phyloP scores from a whole-genome alignment of 2,888 invertebrate genomes.

The Ecdyonurus torrentis region DNA sequence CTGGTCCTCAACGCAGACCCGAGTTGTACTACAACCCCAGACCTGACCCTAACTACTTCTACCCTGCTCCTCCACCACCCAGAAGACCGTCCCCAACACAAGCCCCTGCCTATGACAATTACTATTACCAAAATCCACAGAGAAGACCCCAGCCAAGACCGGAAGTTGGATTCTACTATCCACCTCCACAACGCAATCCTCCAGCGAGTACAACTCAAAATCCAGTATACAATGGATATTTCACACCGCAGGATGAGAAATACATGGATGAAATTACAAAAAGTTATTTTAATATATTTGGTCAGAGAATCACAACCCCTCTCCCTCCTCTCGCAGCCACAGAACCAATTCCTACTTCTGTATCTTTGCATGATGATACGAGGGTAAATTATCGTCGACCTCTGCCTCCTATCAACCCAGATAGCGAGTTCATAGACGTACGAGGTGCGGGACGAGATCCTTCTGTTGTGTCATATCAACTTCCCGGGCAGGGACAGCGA shows the following conservation, averaged over 20 bases:
- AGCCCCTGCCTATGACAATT: background rate
- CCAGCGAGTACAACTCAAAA: background rate
- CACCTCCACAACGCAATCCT: background rate
- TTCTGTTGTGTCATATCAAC: slow-evolving; percentile 48
- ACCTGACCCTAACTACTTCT: slow-evolving; percentile 30
- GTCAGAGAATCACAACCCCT: slow-evolving; percentile 38
- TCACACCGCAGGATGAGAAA: slow-evolving; percentile 47
- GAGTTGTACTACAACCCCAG: slow-evolving; percentile 22
- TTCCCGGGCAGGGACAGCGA: slow-evolving; percentile 34
- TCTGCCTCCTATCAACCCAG: slow-evolving; percentile 46
- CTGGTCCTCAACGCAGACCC: background rate
- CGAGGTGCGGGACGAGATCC: background rate
- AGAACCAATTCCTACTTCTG: slow-evolving; percentile 18
- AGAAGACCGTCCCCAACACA: background rate
- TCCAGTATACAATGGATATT: slow-evolving; percentile 16
- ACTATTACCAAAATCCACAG: background rate
- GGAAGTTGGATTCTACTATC: background rate
- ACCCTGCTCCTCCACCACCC: slow-evolving; percentile 14
- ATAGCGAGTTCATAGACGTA: slow-evolving; percentile 41
- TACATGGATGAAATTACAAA: slow-evolving; percentile 55
- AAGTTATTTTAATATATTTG: slow-evolving; percentile 57
- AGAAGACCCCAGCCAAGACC: background rate
- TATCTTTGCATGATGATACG: slow-evolving; percentile 45
- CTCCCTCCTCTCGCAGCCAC: slow-evolving; percentile 14
- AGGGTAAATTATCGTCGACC: slow-evolving; percentile 53